Base-by-base conservation (phyloP, 53 echinoderm and acorn worm species). In the Mesocentrotus franciscanus region DNA sequence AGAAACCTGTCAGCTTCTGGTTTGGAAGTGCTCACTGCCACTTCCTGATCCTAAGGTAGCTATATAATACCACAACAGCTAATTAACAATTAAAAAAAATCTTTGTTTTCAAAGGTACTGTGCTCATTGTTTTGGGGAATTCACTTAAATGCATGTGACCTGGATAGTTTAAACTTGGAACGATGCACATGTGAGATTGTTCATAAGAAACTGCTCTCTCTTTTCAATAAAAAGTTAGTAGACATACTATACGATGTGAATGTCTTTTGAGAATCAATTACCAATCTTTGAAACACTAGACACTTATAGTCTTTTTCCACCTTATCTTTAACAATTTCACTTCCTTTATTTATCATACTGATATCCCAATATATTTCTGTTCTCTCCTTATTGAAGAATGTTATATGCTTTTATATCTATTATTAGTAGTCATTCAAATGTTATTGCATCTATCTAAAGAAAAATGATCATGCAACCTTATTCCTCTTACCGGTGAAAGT, bases 81-180 rank as follows among this genome's bases (percentile, higher is more conserved):
- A 42, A 20, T 39, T 12, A 13, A 33, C 14, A 81, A 11, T 13
- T 3, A 81, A 18, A 79, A 17, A 35, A 39, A 81, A 8, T 74
- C 9, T 74, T 74, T 74, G 74, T 74, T 32, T 74, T 42, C 20
- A 22, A 42, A 81, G 36, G 6, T 81, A 36, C 36, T 81, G 16
- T 27, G 33, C 5, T 27, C 39, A 10, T 42, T 39, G 81, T 42
- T 81, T 36, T 18, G 30, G 12, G 1, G 29, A 81, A 81, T 81
- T 81, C 36, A 81, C 36, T 81, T 81, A 81, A 16, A 20, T 14
- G 74, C 34, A 13, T 78, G 78, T 81, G 81, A 42, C 81, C 36
- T 42, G 81, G 36, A 81, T 20, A 81, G 81, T 42, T 39, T 42
- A 42, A 81, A 81, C 81, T 81, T 81, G 81, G 81, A 81, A 35